Evolutionary conservation across 2,113 vertebrate species (phyloP).

Genomic region (Prunella himalayana): DNA sequence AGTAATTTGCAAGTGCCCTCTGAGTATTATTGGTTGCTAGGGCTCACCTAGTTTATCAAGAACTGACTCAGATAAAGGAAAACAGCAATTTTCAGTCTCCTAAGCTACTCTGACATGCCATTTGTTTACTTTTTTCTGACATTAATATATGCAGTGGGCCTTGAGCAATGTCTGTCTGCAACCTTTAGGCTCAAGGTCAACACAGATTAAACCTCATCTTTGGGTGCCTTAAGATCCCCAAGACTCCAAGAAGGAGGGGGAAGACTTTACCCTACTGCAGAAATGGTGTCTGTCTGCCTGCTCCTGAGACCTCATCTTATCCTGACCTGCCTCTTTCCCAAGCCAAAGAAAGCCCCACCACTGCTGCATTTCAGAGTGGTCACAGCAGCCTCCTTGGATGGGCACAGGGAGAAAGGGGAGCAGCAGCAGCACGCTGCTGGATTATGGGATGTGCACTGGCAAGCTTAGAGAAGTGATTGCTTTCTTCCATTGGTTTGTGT

Average conservation of each 20-base stretch:
- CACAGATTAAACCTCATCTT: neutral
- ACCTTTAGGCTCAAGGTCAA: neutral
- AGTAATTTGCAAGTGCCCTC: neutral
- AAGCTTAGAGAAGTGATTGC: neutral
- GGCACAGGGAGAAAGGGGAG: neutral
- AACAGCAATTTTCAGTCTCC: neutral
- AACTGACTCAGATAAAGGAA: neutral
- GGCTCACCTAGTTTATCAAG: neutral
- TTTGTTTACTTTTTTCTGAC: neutral
- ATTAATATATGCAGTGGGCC: fast-evolving
- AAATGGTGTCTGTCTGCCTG: neutral
- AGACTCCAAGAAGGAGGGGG: no score
- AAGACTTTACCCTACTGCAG: neutral
- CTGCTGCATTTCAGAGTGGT: neutral
- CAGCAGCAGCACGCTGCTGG: neutral
- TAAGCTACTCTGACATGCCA: neutral
- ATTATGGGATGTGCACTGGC: fast-evolving
- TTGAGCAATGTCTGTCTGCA: neutral
- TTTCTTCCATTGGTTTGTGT: neutral
- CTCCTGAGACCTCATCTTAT: neutral
- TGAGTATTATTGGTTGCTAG: neutral
- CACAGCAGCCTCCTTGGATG: neutral
- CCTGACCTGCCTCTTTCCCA: neutral
- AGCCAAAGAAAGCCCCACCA: neutral
- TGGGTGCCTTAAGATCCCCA: neutral